These are phyloP conservation scores for Daphoenositta chrysoptera DNA, from an alignment of 2,113 vertebrate genomes.

Conservation along the genomic window DNA sequence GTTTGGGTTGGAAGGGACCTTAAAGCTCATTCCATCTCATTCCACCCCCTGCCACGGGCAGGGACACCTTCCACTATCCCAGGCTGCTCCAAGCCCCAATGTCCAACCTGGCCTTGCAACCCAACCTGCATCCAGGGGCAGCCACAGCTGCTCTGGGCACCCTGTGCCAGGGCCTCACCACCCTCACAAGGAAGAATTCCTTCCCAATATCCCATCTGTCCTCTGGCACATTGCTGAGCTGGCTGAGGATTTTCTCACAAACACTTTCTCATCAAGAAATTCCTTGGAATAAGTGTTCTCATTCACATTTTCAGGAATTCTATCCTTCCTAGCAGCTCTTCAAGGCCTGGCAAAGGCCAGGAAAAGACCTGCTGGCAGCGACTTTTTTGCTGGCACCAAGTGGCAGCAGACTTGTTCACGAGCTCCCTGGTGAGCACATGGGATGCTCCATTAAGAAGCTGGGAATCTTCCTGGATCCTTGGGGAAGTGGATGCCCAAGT, in stretches of 20 bases:
- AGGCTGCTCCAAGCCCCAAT: fast-evolving
- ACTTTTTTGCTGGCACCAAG: not conserved
- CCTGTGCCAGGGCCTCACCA: not conserved
- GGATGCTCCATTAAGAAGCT: not conserved
- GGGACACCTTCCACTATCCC: fast-evolving
- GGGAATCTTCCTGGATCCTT: not conserved
- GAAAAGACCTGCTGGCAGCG: not conserved
- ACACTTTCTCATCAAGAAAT: not conserved
- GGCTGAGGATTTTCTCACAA: not conserved
- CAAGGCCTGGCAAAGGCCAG: not conserved
- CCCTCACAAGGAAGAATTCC: fast-evolving
- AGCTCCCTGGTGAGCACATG: not conserved
- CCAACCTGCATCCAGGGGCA: not conserved
- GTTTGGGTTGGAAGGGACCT: not conserved
- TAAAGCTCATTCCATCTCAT: not conserved
- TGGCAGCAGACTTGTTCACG: not conserved
- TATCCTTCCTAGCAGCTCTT: not conserved
- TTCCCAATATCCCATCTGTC: not conserved
- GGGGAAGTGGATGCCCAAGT: not conserved
- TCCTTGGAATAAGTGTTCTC: not conserved
- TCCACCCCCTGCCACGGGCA: not conserved
- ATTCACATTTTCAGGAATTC: not conserved
- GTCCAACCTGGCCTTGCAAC: fast-evolving
- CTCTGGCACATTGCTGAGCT: not conserved
- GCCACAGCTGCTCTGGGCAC: not conserved